A percentile compares a stretch with the other conserved stretches of the same genome.
Conservation (phyloP, 2,888 invertebrate species). For the Euzophera pinguis region DNA sequence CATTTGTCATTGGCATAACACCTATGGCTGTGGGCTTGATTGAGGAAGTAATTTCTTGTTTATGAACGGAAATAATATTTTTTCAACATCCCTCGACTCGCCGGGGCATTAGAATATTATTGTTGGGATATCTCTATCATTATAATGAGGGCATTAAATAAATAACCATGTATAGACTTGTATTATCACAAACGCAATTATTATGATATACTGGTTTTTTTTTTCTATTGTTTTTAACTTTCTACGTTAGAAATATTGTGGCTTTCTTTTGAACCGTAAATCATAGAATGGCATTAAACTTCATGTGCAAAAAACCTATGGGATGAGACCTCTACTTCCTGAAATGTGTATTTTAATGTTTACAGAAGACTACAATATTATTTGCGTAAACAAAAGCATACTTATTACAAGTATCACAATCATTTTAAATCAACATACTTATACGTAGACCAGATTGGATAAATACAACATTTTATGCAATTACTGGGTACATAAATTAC, state of each 20-base stretch:
- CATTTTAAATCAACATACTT: too few species aligned
- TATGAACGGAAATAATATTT: conserved; percentile 74
- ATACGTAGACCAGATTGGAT: too few species aligned
- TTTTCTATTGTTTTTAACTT: background rate
- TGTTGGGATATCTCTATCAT: conserved; percentile 43
- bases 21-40: conserved; percentile 49
- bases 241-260: too few species aligned
- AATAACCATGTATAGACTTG: conserved; percentile 24
- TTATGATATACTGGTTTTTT: conserved; percentile 6
- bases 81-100: conserved; percentile 56
- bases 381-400: too few species aligned
- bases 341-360: too few species aligned
- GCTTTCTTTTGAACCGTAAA: too few species aligned
- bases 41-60: conserved; percentile 77
- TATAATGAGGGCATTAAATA: conserved; percentile 40
- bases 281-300: too few species aligned
- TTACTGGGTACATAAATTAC: conserved; percentile 1
- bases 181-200: conserved; percentile 24
- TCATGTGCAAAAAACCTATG: too few species aligned
- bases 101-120: conserved; percentile 61
- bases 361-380: too few species aligned
- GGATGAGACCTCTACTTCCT: too few species aligned
- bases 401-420: too few species aligned
- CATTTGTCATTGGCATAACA: conserved; percentile 66
- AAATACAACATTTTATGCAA: conserved; percentile 1